Evolutionary conservation across 2,113 vertebrate species (phyloP).

Genomic region (Anguilla rostrata): DNA sequence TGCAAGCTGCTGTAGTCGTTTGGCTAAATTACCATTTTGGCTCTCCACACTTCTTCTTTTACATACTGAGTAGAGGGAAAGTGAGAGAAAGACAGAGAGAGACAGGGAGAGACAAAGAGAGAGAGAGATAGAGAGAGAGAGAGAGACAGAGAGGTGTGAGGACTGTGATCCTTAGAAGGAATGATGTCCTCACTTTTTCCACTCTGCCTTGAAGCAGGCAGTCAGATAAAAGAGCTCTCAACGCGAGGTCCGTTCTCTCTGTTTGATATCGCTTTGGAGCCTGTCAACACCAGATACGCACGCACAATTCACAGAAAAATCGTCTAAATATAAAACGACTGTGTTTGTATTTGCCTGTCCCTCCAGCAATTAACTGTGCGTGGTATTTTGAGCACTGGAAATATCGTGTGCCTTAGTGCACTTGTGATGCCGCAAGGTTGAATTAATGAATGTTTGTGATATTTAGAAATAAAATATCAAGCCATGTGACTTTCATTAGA

Average conservation of each 20-base stretch:
- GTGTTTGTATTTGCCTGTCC: constrained; percentile 10
- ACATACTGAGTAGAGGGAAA: neutral
- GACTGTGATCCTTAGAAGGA: neutral
- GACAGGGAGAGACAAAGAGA: neutral
- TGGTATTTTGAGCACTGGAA: constrained; percentile 24
- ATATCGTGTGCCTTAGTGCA: constrained; percentile 4
- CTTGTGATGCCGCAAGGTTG: constrained; percentile 23
- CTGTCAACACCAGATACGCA: constrained; percentile 16
- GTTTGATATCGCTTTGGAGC: constrained; percentile 14
- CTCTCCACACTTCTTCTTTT: neutral
- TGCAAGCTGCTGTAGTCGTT: neutral
- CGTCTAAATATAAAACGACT: constrained; percentile 29
- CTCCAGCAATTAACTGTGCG: constrained; percentile 14
- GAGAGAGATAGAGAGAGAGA: neutral
- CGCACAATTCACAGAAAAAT: constrained; percentile 8
- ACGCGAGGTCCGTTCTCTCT: neutral
- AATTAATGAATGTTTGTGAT: constrained; percentile 35
- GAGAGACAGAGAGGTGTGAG: neutral
- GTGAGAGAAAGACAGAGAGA: neutral
- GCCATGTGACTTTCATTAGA: constrained; percentile 19
- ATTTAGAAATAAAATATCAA: constrained; percentile 33
- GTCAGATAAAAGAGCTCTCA: constrained; percentile 27
- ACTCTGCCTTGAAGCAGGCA: neutral
- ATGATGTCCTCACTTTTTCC: neutral
- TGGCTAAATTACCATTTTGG: constrained; percentile 9